Base-by-base conservation (phyloP, 2,888 invertebrate genomes). In the Unio pictorum region DNA sequence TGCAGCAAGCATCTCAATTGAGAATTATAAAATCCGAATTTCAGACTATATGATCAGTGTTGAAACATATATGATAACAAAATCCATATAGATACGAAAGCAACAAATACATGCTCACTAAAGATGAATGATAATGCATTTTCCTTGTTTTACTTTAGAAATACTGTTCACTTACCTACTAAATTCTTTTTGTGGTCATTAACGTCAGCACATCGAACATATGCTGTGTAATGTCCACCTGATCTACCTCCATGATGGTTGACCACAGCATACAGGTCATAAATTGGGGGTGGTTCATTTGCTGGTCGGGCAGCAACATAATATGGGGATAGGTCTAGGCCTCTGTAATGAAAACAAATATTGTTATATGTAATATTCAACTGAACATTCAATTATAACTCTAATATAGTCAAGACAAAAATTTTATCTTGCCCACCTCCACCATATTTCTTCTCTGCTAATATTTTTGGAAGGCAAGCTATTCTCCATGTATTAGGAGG, bases 201-300 rank as follows among this genome's bases (percentile, higher is more conserved):
- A 55, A 72, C 74, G 60, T 89, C 87, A 23, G 90, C 84, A 63
- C 90, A 88, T 23, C 91, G 83, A 4, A 91, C 91, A 81, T 86
- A 90, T 3, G 91, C 86, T 11, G 92, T 91, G 84, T 92, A 92
- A 80, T 92, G 92, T n/a, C 92, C 92, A 17, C 91, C 91, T 65
- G 90, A 83, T 63, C 90, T 89, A 64, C 89, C 90, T 61, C 90
- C 91, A 71, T 89, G 87, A 80, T 91, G 91, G 82, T 91, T 91
- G 61, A 92, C 90, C 4, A 92, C 91, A 17, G 90, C 92, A 75
- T 90, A 91, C 70, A 92, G 85, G 78, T 92, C 92, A 81, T 92
- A 92, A 5, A 90, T 76, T 0, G 90, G 87, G 0, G 84, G 79
- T 1, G 85, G 74, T 56, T 84, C 82, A 64, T 69, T 80, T 1